Evolutionary conservation across 2,797 vertebrate genomes (phyloP).

Genomic region (Sebastes steindachneri): DNA sequence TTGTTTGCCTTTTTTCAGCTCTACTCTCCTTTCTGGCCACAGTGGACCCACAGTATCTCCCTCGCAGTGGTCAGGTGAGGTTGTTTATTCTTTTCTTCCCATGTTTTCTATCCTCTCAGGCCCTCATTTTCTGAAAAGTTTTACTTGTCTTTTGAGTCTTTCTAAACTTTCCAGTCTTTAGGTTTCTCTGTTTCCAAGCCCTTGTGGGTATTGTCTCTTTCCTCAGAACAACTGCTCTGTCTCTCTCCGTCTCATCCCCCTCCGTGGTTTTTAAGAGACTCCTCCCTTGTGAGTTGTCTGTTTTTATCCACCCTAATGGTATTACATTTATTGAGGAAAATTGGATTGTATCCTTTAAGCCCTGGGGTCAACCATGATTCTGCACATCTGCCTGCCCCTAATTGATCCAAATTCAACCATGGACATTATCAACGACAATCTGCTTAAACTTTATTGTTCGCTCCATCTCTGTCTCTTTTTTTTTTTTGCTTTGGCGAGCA

Average conservation of each 20-base stretch:
- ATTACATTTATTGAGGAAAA: slow-evolving; percentile 91
- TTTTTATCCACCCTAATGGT: slow-evolving; percentile 85
- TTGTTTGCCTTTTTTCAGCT: slow-evolving; percentile 2
- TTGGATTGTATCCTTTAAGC: slow-evolving; percentile 87
- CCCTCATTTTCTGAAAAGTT: slow-evolving; percentile 14
- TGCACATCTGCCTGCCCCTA: slow-evolving; percentile 83
- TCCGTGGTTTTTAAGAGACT: slow-evolving; percentile 86
- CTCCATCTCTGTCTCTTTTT: slow-evolving; percentile 29
- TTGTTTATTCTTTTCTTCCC: slow-evolving; percentile 6
- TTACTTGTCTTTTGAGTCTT: neutral
- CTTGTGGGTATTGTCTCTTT: slow-evolving; percentile 33
- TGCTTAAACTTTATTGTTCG: slow-evolving; percentile 58
- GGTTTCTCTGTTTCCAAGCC: neutral
- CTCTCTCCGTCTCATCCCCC: slow-evolving; percentile 22
- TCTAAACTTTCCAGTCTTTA: slow-evolving; percentile 14
- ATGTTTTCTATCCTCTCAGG: slow-evolving; percentile 24
- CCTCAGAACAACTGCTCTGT: slow-evolving; percentile 22
- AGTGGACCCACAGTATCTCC: neutral
- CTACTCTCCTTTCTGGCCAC: slow-evolving; percentile 16
- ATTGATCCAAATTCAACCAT: slow-evolving; percentile 88
- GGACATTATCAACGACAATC: slow-evolving; percentile 86
- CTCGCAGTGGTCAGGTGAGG: neutral
- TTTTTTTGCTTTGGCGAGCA: neutral
- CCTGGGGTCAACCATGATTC: slow-evolving; percentile 84
- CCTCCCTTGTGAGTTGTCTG: slow-evolving; percentile 73